Base-by-base conservation (phyloP, 2,888 invertebrate species). In the Amphipyra tragopoginis region DNA sequence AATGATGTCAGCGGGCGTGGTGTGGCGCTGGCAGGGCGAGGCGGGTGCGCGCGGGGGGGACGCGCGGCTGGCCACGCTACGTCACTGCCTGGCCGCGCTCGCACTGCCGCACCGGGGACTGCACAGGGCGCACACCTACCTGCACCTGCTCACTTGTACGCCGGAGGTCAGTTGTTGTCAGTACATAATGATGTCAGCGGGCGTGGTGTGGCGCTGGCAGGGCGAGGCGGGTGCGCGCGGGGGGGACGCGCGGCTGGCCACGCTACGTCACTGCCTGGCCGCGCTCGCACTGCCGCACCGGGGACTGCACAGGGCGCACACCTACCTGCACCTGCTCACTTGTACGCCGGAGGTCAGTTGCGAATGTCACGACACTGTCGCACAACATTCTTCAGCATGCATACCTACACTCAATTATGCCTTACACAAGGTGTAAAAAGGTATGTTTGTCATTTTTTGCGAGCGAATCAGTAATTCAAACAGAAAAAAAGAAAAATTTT, bases 101-200 rank as follows among this genome's bases (percentile, higher is more conserved):
- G 76, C 82, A 53, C 86, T 92, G 79, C 93, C 94, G 59, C 92
- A 90, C 82, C 83, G 82, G 59, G 92, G 93, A 0, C 95, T 99
- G 79, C 98, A 99, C 90, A 97, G 98, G 83, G 99, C 99, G 0
- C 96, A 98, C 81, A 96, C 97, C 76, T 99, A 98, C 92, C 98
- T 98, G 84, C 98, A 98, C 81, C 95, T 99, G 75, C 96, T 99
- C 65, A 97, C 97, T 75, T 96, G 97, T 81, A 95, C 97, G 21
- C 98, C 98, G 0, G 97, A n/a, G n/a, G n/a, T n/a, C n/a, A n/a
- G n/a, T n/a, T n/a, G n/a, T n/a, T n/a, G 2, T 29, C 95, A 98
- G 97, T 99, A 98, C 87, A 97, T 98, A 69, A 97, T 98, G 92
- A 97, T 97, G 88, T 96, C 97, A 0, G 96, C 97, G 70, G 97